phyloP scores from a whole-genome alignment of 2,888 invertebrate genomes.

The Chrysomela aeneicollis region DNA sequence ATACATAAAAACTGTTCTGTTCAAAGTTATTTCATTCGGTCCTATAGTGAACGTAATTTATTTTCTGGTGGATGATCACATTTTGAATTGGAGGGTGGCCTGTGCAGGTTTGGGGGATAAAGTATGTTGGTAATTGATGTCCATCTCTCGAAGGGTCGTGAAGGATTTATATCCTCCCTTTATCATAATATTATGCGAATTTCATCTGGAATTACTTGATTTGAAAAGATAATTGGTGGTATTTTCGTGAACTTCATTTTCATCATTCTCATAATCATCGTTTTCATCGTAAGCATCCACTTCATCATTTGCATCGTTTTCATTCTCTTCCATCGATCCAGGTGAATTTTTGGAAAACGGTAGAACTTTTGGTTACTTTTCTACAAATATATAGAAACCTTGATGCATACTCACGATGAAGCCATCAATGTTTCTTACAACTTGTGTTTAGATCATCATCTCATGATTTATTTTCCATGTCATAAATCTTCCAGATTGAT shows the following conservation, averaged over 20 bases:
- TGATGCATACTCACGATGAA: too few species aligned
- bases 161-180: too few species aligned
- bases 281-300: neutral
- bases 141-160: neutral
- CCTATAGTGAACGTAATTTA: constrained; percentile 4
- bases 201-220: too few species aligned
- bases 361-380: too few species aligned
- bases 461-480: constrained; percentile 22
- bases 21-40: constrained; percentile 29
- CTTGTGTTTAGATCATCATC: too few species aligned
- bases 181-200: too few species aligned
- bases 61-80: neutral
- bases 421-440: too few species aligned
- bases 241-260: neutral
- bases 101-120: neutral
- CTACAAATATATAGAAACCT: too few species aligned
- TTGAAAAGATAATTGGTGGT: constrained; percentile 4
- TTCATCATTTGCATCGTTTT: neutral
- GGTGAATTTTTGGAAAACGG: too few species aligned
- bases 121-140: neutral
- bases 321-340: too few species aligned
- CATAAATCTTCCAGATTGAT: constrained; percentile 40
- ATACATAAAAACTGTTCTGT: constrained; percentile 29
- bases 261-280: too few species aligned
- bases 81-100: neutral